Evolutionary conservation across 1,140 invertebrate genomes (phyloP), one percentile per base, ranked within the genome.

Genomic region (Lutraria rhynchaena): DNA sequence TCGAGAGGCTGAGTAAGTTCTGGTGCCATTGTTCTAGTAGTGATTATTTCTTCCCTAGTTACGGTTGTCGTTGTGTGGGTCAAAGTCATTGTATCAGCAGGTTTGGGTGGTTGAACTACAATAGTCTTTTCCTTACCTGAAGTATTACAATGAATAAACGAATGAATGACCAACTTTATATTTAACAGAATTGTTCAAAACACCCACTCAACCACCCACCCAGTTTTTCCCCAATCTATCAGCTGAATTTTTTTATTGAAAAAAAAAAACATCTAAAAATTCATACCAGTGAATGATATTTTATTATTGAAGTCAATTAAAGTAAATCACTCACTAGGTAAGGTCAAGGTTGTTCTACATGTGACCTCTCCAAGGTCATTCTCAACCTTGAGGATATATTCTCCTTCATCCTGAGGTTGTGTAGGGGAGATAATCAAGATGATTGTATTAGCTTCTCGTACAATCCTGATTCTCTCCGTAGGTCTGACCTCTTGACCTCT

Each of bases 361-460:
- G 90, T 89, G 37, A 88, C 83, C 61, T 92, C 90, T 33, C 92
- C 92, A 51, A 90, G 85, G 35, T 92, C 91, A 82, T 93, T 93
- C 74, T 88, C 85, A 24, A 89, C 89, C 49, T 83, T 89, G 27
- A 92, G 86, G 0, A 86, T 83, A 80, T 93, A 93, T 41, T 92
- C 91, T 31, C 91, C 92, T 24, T 81, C 73, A 83, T 93, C 91
- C 46, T 92, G 85, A 9, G 85, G 84, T 61, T 86, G 82, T 15
- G 89, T 86, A 63, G 90, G 87, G 49, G 87, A 84, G 49, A 92
- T 89, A 49, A 91, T 87, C 15, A 93, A 83, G 11, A 90, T 86
- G 19, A 90, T 69, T 1, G 86, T 88, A 31, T 87, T 87, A 7
- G 88, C 87, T 41, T 92, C 91, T 17, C 88, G 81, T 0, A 90